Evolutionary conservation across 2,888 invertebrate genomes (phyloP), one percentile per base, ranked within the genome.

Genomic region (Melieria crassipennis): DNA sequence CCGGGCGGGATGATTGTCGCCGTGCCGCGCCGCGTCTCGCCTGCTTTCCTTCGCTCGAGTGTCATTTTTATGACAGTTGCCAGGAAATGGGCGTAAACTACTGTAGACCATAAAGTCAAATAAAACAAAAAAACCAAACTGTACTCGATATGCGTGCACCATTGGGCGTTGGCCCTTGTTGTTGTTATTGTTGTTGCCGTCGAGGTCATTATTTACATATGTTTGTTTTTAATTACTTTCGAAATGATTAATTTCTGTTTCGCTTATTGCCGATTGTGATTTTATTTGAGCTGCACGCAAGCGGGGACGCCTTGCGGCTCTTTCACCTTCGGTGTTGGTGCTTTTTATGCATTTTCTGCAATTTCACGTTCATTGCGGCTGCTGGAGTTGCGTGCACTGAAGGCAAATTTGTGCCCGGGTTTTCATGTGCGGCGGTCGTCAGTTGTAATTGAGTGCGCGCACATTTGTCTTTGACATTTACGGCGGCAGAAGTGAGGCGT

Each of bases 181-280:
- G n/a, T 43, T 67, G 45, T 67, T 52, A 45, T 61, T 67, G 58
- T 58, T 5, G 10, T 67, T 67, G 60, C 52, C 46, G 67, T 45
- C 52, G 50, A 52, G 57, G 48, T 52, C 50, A 60, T 60, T 67
- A 67, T 67, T 30, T 67, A 58, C 52, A 67, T 45, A 48, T 52
- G 50, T 67, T 67, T 67, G 67, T 67, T 67, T 67, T 67, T 67
- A 67, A 67, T 67, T 67, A 67, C 67, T 67, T 42, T 61, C 60
- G 43, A 67, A 67, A 67, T 67, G 67, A 67, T 67, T 67, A 60
- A 67, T 67, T 67, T 60, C 30, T 30, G 52, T 61, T 67, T 67
- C 45, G 52, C 61, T n/a, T n/a, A 42, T n/a, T 60, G 60, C 45
- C 42, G 58, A 67, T 60, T 60, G 50, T 67, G 52, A 67, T 67